Evolutionary conservation across 2,113 vertebrate genomes (phyloP), one percentile per base, ranked within the genome.

Genomic region (Brevimyrus niger): DNA sequence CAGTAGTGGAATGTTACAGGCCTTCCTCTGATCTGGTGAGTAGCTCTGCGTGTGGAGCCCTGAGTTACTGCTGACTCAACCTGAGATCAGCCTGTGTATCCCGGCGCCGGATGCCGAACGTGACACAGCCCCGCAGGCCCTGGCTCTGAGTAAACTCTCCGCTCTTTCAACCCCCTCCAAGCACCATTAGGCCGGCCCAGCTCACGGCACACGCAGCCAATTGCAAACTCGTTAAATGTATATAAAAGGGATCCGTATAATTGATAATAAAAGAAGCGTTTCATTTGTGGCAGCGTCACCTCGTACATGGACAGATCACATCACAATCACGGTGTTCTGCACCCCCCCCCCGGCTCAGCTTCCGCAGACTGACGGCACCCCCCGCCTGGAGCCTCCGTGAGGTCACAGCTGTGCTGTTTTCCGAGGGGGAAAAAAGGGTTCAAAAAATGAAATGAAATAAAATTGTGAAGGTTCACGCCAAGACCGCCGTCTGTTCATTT

Each of bases 221-320:
- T 7, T 31, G 87, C 42, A 8, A 42, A 15, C 23, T 48, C n/a
- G 17, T 55, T 31, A 50, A 31, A 31, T 7, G 8, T 13, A 15
- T 17, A 35, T 50, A 53, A 88, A 55, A 27, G 13, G 27, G 27
- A 82, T 42, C 31, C 23, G 2, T 51, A 42, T 88, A 51, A 51
- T 50, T 53, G 85, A 35, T 38, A 48, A 80, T 82, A 82, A 88
- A 88, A 76, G 13, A 38, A 80, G 23, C 46, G 82, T 53, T 88
- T 88, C 46, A 76, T 73, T 82, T 76, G 19, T 17, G 31, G 46
- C 31, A 3, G 44, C 8, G 0, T 46, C 17, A 23, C 82, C 76
- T 11, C 15, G 5, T 3, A 7, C 44, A 47, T 0, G 21, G 44
- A 83, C 38, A 47, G 38, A 46, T 84, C 82, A n/a, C 82, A 8